Evolutionary conservation across 2,888 invertebrate genomes (phyloP), one percentile per base, ranked within the genome.

Genomic region (Zelleria hepariella): DNA sequence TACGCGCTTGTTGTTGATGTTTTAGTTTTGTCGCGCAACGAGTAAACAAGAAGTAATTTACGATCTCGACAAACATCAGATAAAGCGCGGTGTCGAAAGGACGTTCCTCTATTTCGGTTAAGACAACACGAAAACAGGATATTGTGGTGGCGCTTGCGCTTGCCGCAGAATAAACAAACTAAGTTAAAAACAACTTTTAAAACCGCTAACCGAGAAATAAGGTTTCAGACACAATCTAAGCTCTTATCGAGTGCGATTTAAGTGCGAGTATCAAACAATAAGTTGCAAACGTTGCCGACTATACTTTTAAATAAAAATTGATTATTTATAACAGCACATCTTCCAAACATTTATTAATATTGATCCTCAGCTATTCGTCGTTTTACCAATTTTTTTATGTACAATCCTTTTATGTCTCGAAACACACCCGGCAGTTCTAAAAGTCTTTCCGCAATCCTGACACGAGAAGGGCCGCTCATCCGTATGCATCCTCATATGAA

Each of bases 381-480:
- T 63, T 71, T 75, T 77, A 63, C 69, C 71, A 57, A 67, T 62
- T 61, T 69, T 73, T 63, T 70, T 82, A 66, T 88, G 88, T 42
- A 87, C 88, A 63, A 88, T 86, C 26, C 85, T 70, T 61, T 76
- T 82, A 66, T 89, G 89, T 60, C 89, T 66, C 59, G 83, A 80
- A 5, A 89, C 89, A 63, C 89, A 89, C 3, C 89, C 89, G 2
- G 87, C 84, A 0, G 89, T 89, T 20, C 87, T 70, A 65, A 90
- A 90, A 0, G 82, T 78, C 67, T 90, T 90, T 0, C 86, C 86
- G 60, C 90, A 90, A 47, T 87, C 81, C 3, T 76, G 71, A 64
- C 90, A 90, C 24, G 73, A 68, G 66, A 86, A 89, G 0, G 89
- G 87, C 25, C 87, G 67, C 64, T 87, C 87, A 18, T 89, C 87